Conservation (phyloP, 1,140 invertebrate genomes). For the Drosophila willistoni region DNA sequence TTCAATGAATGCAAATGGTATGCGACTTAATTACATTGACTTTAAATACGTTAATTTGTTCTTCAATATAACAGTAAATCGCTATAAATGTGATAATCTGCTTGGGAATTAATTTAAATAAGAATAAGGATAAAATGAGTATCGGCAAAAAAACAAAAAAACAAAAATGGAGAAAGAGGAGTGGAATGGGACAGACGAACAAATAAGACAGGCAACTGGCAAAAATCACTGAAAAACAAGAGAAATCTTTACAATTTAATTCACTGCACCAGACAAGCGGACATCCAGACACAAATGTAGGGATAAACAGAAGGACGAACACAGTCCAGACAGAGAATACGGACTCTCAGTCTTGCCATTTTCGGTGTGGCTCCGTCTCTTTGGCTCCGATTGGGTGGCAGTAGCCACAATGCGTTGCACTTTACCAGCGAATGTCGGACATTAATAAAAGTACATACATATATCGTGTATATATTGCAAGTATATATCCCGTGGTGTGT, state of each 20-base stretch:
- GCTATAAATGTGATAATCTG: constrained; percentile 48
- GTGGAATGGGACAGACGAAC: constrained; percentile 15
- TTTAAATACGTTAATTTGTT: constrained; percentile 51
- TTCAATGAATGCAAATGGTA: constrained; percentile 39
- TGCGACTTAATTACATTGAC: constrained; percentile 50
- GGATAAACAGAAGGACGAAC: background rate
- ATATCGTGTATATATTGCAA: background rate
- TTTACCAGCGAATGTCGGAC: constrained; percentile 35
- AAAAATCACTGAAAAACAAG: constrained; percentile 38
- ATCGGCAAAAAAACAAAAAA: constrained; percentile 19
- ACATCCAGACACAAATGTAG: background rate
- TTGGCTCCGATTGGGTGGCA: constrained; percentile 1
- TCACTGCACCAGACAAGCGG: constrained; percentile 46
- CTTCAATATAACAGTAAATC: constrained; percentile 38
- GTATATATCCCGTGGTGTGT: background rate
- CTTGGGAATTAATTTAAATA: constrained; percentile 48
- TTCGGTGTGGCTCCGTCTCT: background rate
- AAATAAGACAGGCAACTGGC: constrained; percentile 31
- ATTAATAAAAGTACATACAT: constrained; percentile 56
- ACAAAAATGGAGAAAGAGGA: constrained; percentile 33
- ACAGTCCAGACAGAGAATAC: constrained; percentile 9
- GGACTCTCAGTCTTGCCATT: constrained; percentile 8
- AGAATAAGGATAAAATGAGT: constrained; percentile 11
- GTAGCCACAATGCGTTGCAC: constrained; percentile 6
- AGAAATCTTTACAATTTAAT: constrained; percentile 70